Evolutionary conservation across 2,797 vertebrate genomes (phyloP).

Genomic region (Gadopsis bispinosus): DNA sequence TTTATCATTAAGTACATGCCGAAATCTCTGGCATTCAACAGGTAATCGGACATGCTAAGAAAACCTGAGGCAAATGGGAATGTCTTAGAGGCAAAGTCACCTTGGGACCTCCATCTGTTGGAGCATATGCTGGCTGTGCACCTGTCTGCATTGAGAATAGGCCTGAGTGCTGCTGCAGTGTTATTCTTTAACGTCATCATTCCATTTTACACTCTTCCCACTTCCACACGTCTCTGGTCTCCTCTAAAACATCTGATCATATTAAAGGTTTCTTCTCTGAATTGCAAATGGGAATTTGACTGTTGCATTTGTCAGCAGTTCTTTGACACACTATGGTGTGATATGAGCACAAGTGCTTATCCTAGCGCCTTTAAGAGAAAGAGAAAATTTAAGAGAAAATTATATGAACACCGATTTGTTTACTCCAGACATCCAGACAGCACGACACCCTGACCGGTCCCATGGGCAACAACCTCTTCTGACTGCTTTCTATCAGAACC

Average conservation of each 20-base stretch:
- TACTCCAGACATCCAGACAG: too few species aligned
- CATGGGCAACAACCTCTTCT: too few species aligned
- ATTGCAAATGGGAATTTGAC: neutral
- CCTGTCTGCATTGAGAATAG: slow-evolving; percentile 49
- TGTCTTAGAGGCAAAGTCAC: slow-evolving; percentile 74
- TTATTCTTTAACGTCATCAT: slow-evolving; percentile 31
- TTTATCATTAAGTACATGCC: slow-evolving; percentile 42
- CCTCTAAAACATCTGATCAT: slow-evolving; percentile 2
- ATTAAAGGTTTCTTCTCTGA: neutral
- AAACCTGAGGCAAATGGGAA: slow-evolving; percentile 62
- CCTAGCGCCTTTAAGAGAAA: too few species aligned
- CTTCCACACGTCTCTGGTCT: slow-evolving; percentile 14
- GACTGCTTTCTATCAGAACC: too few species aligned
- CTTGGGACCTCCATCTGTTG: slow-evolving; percentile 78
- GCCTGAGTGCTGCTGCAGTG: slow-evolving; percentile 11
- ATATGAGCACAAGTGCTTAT: neutral
- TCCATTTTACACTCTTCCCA: slow-evolving; percentile 13
- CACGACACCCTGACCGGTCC: too few species aligned
- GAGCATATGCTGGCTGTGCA: slow-evolving; percentile 68
- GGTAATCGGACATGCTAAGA: slow-evolving; percentile 74
- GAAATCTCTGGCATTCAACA: slow-evolving; percentile 64
- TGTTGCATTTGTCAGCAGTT: neutral
- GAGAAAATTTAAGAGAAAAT: too few species aligned
- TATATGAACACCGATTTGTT: too few species aligned
- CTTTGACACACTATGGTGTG: neutral